Conservation (phyloP, 2,797 vertebrate genomes). For the Manis crassicaudata region DNA sequence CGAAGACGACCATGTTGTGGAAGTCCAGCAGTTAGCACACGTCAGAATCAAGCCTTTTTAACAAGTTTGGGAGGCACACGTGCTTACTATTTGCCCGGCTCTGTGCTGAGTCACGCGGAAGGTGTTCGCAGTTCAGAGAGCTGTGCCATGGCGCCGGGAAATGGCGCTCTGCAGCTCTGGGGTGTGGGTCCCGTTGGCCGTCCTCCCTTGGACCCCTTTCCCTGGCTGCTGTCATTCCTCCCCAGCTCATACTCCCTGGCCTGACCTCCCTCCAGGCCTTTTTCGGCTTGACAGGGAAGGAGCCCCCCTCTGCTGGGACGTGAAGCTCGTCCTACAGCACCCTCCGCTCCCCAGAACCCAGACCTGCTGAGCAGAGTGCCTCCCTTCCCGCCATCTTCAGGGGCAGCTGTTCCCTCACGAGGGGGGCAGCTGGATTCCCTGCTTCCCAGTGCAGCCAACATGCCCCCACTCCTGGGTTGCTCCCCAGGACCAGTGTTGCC, state of each 20-base stretch:
- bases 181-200: rapidly evolving
- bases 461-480: too few relatives aligned
- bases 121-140: background rate
- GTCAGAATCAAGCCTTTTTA: background rate
- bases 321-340: background rate
- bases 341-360: background rate
- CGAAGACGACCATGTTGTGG: background rate
- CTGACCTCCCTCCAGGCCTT: too few relatives aligned
- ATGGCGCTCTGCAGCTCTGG: background rate
- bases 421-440: background rate
- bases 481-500: too few relatives aligned
- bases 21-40: background rate
- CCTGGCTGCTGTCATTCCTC: background rate
- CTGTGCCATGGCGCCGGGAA: rapidly evolving
- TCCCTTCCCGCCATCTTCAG: background rate
- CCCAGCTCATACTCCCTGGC: background rate
- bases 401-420: background rate
- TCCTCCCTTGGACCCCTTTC: background rate
- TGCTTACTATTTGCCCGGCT: background rate
- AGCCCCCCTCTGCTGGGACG: background rate
- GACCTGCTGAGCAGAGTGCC: too few relatives aligned
- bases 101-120: background rate
- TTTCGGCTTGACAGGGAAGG: background rate
- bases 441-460: background rate
- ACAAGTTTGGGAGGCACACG: background rate